A percentile compares a stretch with the other conserved stretches of the same genome.
Evolutionary conservation across 2,888 invertebrate genomes (phyloP).

Genomic region (Aleiodes leptofemur): DNA sequence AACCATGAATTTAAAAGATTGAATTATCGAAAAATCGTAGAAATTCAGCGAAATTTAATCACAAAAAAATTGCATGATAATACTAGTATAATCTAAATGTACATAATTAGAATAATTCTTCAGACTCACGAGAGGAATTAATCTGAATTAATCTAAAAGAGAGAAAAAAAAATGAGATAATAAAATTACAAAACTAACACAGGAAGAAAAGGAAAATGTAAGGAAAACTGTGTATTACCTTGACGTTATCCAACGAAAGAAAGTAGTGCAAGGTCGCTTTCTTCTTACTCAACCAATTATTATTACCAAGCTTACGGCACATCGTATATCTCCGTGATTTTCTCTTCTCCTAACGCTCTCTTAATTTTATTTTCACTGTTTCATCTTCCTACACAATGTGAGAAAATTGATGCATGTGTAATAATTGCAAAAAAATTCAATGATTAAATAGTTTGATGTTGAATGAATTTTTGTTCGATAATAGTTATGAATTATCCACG

Average conservation of each 20-base stretch:
- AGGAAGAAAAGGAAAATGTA: slow-evolving; percentile 29
- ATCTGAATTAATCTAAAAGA: neutral
- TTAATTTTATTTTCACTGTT: neutral
- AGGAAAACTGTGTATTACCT: slow-evolving; percentile 67
- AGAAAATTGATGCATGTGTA: slow-evolving; percentile 1
- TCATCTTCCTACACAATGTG: neutral
- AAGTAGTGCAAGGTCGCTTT: slow-evolving; percentile 72
- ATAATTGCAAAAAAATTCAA: slow-evolving; percentile 16
- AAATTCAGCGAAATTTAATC: too few relatives aligned
- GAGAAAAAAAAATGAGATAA: neutral
- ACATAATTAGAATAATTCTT: too few relatives aligned
- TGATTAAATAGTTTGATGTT: slow-evolving; percentile 45
- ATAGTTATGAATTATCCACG: slow-evolving; percentile 63
- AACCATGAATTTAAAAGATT: too few relatives aligned
- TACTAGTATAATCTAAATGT: too few relatives aligned
- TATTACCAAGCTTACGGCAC: slow-evolving; percentile 54
- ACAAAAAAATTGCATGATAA: too few relatives aligned
- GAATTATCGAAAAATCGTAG: too few relatives aligned
- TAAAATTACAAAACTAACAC: neutral
- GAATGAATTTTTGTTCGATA: slow-evolving; percentile 49
- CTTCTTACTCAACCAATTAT: slow-evolving; percentile 71
- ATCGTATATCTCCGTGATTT: slow-evolving; percentile 23
- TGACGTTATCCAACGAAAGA: slow-evolving; percentile 71
- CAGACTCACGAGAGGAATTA: neutral
- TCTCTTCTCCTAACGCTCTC: slow-evolving; percentile 29